Conservation (phyloP, 2,113 vertebrate species). For the Naja naja region DNA sequence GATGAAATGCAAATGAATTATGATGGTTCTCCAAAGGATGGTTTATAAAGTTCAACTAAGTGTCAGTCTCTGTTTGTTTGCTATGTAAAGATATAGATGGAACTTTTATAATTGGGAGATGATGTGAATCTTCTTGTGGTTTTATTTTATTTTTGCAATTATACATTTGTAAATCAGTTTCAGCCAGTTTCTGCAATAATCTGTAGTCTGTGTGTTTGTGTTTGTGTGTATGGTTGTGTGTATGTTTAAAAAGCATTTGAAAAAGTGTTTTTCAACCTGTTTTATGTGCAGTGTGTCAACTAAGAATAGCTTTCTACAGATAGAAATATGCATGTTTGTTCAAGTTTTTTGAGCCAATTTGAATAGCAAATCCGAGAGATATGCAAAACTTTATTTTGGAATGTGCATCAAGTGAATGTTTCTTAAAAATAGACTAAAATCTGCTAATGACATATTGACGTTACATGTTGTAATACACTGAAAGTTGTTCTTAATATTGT, state of each 20-base stretch:
- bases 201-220: not conserved
- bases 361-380: not conserved
- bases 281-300: not conserved
- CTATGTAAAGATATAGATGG: not conserved
- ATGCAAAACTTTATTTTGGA: not conserved
- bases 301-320: not conserved
- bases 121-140: not conserved
- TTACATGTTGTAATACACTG: not conserved
- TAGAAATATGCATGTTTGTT: not conserved
- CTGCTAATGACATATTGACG: not conserved
- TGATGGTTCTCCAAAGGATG: not conserved
- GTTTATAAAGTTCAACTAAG: not conserved
- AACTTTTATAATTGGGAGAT: not conserved
- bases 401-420: not conserved
- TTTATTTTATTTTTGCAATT: not conserved
- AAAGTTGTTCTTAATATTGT: not conserved
- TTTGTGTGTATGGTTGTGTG: not conserved
- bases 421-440: not conserved
- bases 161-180: not conserved
- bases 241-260: not conserved
- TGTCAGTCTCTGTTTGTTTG: not conserved
- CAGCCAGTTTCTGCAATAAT: not conserved
- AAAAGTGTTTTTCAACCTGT: not conserved
- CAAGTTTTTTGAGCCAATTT: not conserved
- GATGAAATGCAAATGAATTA: not conserved